Evolutionary conservation across 1,140 invertebrate genomes (phyloP).

Genomic region (Conopomorpha cramerella): DNA sequence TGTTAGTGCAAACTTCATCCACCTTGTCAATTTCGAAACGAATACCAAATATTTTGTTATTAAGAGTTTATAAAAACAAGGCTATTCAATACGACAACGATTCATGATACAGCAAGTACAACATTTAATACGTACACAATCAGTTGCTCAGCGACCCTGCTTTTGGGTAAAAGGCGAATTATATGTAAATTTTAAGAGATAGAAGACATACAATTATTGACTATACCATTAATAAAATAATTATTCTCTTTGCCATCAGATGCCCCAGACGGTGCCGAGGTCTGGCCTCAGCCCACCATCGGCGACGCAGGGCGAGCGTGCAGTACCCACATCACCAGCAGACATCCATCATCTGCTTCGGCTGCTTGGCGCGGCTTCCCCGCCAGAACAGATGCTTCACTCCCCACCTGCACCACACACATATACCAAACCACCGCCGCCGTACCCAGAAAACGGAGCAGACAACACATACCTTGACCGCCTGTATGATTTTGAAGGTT

Average conservation of each 20-base stretch:
- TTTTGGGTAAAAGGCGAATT: no score
- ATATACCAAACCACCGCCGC: constrained; percentile 53
- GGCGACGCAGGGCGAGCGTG: constrained; percentile 67
- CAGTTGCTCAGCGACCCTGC: no score
- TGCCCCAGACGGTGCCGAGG: constrained; percentile 80
- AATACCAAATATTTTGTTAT: no score
- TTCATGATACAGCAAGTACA: no score
- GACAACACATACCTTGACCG: constrained; percentile 43
- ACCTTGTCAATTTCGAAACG: no score
- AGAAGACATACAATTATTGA: no score
- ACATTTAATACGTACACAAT: no score
- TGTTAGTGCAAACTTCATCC: no score
- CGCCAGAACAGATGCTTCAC: constrained; percentile 59
- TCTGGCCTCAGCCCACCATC: constrained; percentile 76
- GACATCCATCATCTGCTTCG: constrained; percentile 60
- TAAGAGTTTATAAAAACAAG: no score
- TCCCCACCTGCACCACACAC: constrained; percentile 39
- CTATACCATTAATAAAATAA: no score
- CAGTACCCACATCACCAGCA: constrained; percentile 63
- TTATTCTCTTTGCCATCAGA: constrained; percentile 63
- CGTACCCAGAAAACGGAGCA: constrained; percentile 34
- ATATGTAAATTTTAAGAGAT: no score
- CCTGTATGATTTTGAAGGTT: constrained; percentile 46
- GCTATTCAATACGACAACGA: no score
- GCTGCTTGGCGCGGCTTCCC: constrained; percentile 56